Percentiles rank a stretch among this genome's conserved stretches.
Conservation (phyloP, 2,888 invertebrate species). For the Nephrotoma appendiculata region DNA sequence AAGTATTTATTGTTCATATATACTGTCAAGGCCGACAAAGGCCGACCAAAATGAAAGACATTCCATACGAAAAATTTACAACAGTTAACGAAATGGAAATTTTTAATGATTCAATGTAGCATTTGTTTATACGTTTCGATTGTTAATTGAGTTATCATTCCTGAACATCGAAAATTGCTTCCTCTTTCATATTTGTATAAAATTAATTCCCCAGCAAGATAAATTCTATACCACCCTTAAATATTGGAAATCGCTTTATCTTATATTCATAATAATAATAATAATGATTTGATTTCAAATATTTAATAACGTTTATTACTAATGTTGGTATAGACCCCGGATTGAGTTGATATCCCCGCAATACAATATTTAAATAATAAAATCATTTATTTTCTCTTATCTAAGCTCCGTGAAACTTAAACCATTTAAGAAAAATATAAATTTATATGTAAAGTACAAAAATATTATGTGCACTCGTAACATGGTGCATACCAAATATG, state of each 20-base stretch:
- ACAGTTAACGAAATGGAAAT: no score
- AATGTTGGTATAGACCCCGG: neutral
- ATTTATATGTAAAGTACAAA: neutral
- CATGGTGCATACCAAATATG: neutral
- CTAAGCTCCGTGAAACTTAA: neutral
- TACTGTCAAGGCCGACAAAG: no score
- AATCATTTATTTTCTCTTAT: neutral
- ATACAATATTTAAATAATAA: neutral
- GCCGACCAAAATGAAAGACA: no score
- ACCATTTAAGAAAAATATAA: neutral
- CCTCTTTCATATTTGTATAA: no score
- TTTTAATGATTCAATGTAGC: no score
- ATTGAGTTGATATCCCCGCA: neutral
- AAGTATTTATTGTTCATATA: no score
- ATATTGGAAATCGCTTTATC: neutral
- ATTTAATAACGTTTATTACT: neutral
- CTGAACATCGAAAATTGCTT: no score
- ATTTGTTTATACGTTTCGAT: no score
- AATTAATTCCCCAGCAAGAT: no score
- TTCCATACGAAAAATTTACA: no score
- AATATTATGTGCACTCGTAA: neutral
- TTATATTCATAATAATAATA: neutral
- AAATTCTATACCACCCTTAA: no score
- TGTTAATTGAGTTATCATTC: no score
- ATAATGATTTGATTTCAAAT: neutral